Percentiles rank a stretch among this genome's conserved stretches.
These are phyloP conservation scores for Microcebus jonahi DNA, from an alignment of 2,113 vertebrate species.

Conservation along the genomic window DNA sequence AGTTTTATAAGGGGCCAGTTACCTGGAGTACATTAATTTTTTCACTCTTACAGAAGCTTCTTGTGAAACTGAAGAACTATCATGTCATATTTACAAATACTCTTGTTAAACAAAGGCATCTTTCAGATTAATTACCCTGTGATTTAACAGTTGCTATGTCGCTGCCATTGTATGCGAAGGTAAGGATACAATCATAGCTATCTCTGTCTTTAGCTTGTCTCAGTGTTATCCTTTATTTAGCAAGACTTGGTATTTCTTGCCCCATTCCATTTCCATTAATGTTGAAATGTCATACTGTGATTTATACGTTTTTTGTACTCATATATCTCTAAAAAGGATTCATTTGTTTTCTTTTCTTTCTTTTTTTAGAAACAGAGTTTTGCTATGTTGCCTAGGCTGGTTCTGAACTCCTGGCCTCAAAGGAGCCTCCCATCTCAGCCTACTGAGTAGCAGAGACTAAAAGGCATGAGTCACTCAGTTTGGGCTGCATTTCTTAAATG, in stretches of 20 bases:
- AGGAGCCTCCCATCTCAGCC: neutral
- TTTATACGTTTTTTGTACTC: neutral
- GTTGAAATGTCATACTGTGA: neutral
- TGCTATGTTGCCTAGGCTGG: neutral
- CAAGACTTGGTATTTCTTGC: constrained; percentile 27
- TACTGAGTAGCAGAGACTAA: neutral
- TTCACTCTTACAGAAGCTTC: neutral
- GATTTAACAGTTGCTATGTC: constrained; percentile 49
- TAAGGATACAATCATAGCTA: neutral
- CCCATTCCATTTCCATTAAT: neutral
- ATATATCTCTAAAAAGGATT: neutral
- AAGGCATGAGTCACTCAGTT: neutral
- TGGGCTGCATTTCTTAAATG: constrained; percentile 12
- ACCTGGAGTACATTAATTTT: neutral
- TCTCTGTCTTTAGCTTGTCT: neutral
- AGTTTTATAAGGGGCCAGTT: neutral
- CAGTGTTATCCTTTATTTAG: neutral
- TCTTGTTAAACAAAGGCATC: neutral
- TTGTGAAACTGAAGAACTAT: constrained; percentile 35
- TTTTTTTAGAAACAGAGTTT: neutral
- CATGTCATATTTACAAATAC: neutral
- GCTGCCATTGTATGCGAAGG: neutral
- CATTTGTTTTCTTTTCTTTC: neutral
- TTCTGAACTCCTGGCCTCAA: neutral
- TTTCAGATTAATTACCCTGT: constrained; percentile 6